A percentile compares a stretch with the other conserved stretches of the same genome.
phyloP scores from a whole-genome alignment of 2,888 invertebrate species.

The Eupithecia insigniata region DNA sequence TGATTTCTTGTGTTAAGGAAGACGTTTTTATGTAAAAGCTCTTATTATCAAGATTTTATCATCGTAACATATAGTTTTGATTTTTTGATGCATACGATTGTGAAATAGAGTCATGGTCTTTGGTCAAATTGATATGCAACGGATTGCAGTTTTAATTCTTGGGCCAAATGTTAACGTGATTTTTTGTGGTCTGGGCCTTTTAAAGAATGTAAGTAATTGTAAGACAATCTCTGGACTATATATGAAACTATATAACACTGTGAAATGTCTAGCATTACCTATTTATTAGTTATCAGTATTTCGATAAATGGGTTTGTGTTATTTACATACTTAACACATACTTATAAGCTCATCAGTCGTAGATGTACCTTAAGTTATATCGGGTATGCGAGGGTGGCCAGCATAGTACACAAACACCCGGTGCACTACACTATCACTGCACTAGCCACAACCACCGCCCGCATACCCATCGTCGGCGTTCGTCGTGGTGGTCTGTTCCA shows the following conservation, averaged over 20 bases:
- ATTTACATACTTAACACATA: background rate
- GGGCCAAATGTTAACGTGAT: background rate
- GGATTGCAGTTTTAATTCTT: background rate
- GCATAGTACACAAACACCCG: conserved; percentile 52
- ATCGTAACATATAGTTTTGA: background rate
- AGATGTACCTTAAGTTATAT: conserved; percentile 78
- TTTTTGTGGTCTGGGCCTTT: background rate
- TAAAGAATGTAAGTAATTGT: background rate
- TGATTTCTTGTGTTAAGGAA: background rate
- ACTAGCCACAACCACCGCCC: conserved; percentile 83
- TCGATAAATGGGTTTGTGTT: background rate
- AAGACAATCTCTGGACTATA: background rate
- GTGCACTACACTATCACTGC: conserved; percentile 54
- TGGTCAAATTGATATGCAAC: background rate
- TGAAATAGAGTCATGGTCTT: background rate
- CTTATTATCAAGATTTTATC: background rate
- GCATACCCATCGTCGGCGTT: conserved; percentile 93
- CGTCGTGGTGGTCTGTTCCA: conserved; percentile 87
- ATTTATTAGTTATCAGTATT: background rate
- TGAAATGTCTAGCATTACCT: background rate
- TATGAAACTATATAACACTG: background rate
- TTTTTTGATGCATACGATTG: background rate
- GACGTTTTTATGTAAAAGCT: background rate
- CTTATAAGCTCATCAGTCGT: background rate
- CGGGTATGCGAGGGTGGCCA: conserved; percentile 84